Evolutionary conservation across 2,888 invertebrate genomes (phyloP), one percentile per base, ranked within the genome.

Genomic region (Sepiola atlantica): DNA sequence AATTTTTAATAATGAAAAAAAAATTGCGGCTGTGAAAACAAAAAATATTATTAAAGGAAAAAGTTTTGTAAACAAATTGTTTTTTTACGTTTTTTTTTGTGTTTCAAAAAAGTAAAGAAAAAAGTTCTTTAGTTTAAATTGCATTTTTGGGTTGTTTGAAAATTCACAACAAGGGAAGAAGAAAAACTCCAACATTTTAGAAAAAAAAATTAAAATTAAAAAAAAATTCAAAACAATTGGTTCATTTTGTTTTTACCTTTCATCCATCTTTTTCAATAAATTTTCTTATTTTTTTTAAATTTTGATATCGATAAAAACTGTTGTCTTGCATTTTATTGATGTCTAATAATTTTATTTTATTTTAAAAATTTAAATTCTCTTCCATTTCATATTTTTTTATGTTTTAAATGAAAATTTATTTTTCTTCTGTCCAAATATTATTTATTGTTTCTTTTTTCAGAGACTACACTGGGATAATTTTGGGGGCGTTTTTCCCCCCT

Each of bases 21-120:
- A 77, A n/a, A 12, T n/a, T n/a, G n/a, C 14, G n/a, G 6, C 20
- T n/a, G 77, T 77, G 61, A 77, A 77, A 77, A 77, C n/a, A 77
- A 77, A 57, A 57, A 57, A 57, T 6, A 57, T 24, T 18, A 45
- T 77, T 32, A 77, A 14, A n/a, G n/a, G 20, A 77, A n/a, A n/a
- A 77, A 77, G n/a, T 77, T n/a, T n/a, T n/a, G n/a, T 77, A n/a
- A 77, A 77, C n/a, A 77, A 77, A 32, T 4, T 77, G 14, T 77
- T 77, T 77, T n/a, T 0, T 8, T 45, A 45, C 45, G 2, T 4
- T 77, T 77, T 77, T 77, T 77, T 77, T 14, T 28, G n/a, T 77
- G 77, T 77, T 77, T 77, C n/a, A 92, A n/a, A 92, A 92, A 45
- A 35, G n/a, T 35, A 45, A 91, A 91, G 91, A 45, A 91, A 54